Evolutionary conservation across 2,797 vertebrate genomes (phyloP), one percentile per base, ranked within the genome.

Genomic region (Betta splendens): DNA sequence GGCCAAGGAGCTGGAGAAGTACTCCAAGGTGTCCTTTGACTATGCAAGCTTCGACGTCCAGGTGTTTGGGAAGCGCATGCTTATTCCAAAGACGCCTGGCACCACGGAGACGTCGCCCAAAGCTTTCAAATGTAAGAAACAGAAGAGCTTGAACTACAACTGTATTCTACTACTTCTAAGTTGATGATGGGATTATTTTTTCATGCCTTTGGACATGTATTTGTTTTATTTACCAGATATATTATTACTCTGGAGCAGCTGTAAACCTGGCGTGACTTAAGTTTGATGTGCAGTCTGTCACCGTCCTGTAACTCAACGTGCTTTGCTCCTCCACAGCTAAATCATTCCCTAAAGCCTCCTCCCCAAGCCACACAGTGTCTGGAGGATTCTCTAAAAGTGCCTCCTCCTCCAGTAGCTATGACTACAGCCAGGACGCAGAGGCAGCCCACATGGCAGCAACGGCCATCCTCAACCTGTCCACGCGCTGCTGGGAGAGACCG

Each of bases 31-130:
- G 90, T 98, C 96, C 80, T 99, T 98, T 76, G 97, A 99, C 94
- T 98, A 99, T 94, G 96, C 96, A 93, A 99, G 95, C 95, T 98
- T 99, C 81, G 96, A 98, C 75, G 97, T 96, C 90, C 97, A 98
- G 94, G 96, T 99, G 92, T 98, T 98, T 89, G 97, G 97, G 89
- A 98, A 98, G 91, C 95, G 94, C 63, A 94, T 97, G 94, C 94
- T 99, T 79, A 94, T 96, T 85, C 96, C 97, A 92, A 99, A 99
- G 93, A 94, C 95, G 82, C 93, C 95, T 83, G 91, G 94, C 89
- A 91, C 74, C 59, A 92, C 92, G 83, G 96, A 98, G 93, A 94
- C 93, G 87, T 96, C 95, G 94, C 94, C 96, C 71, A 99, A 98
- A 94, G 95, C 97, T 93, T 97, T 98, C 92, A 98, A 98, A 95